These are phyloP conservation scores for Lapara coniferarum DNA, from an alignment of 2,888 invertebrate species.

Conservation along the genomic window DNA sequence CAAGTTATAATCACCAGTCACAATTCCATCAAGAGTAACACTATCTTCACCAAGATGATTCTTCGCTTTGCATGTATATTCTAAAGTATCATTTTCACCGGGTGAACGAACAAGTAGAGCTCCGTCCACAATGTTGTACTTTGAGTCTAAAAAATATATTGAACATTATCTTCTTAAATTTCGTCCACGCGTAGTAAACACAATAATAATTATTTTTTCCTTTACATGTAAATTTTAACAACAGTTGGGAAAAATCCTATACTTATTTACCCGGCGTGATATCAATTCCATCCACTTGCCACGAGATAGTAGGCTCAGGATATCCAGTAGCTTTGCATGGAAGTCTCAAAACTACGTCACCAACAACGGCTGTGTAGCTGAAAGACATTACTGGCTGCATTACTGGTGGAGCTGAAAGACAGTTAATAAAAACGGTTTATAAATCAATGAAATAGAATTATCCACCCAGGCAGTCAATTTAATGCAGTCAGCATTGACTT, in stretches of 20 bases:
- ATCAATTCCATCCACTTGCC: slow-evolving; percentile 30
- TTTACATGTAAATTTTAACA: not conserved
- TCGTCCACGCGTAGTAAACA: not conserved
- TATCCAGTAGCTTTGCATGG: slow-evolving; percentile 41
- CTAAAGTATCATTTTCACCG: not conserved
- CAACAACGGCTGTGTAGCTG: slow-evolving; percentile 36
- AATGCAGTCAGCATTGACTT: too few species aligned
- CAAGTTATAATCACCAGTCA: slow-evolving; percentile 3
- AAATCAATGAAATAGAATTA: not conserved
- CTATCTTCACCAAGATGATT: not conserved
- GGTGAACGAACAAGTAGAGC: not conserved
- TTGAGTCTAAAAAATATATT: not conserved
- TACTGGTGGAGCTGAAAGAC: slow-evolving; percentile 34
- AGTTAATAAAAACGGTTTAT: not conserved
- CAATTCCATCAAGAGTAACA: slow-evolving; percentile 8
- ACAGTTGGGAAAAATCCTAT: not conserved
- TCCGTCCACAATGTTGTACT: slow-evolving; percentile 9
- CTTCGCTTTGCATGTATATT: slow-evolving; percentile 3
- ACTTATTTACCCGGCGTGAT: slow-evolving; percentile 26
- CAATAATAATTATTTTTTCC: too few species aligned
- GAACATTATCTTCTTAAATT: not conserved
- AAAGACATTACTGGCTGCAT: slow-evolving; percentile 34
- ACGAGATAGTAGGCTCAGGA: slow-evolving; percentile 39
- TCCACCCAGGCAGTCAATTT: too few species aligned
- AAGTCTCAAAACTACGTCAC: slow-evolving; percentile 36